Percentiles rank a stretch among this genome's conserved stretches.
phyloP scores from a whole-genome alignment of 1,140 invertebrate genomes.

The Pachypeltis micranthus region DNA sequence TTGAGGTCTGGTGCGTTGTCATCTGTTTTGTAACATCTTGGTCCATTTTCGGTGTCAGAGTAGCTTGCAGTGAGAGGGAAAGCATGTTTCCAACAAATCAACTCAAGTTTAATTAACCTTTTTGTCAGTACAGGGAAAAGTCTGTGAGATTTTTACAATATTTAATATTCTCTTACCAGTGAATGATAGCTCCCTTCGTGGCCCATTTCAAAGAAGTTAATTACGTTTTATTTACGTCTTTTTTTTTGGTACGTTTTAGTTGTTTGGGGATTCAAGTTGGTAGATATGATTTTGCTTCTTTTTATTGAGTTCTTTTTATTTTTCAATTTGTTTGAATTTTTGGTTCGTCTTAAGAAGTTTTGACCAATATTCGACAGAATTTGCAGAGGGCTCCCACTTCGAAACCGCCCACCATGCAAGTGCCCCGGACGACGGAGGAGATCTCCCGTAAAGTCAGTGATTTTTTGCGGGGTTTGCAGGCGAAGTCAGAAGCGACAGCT shows the following conservation, averaged over 20 bases:
- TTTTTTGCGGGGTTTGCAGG: background rate
- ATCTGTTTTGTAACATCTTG: too few relatives aligned
- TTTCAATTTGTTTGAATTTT: background rate
- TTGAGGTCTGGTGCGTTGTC: too few relatives aligned
- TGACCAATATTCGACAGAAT: background rate
- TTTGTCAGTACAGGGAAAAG: too few relatives aligned
- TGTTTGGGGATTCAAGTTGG: background rate
- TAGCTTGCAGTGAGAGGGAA: too few relatives aligned
- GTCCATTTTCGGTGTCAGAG: too few relatives aligned
- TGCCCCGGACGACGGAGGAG: slow-evolving; percentile 3
- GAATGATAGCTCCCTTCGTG: too few relatives aligned
- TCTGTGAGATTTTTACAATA: too few relatives aligned
- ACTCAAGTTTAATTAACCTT: too few relatives aligned
- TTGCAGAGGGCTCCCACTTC: background rate
- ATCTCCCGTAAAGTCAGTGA: background rate
- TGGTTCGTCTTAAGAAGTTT: background rate
- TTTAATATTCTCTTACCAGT: too few relatives aligned
- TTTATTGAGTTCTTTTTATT: background rate
- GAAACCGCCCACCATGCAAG: background rate
- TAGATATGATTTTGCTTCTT: background rate
- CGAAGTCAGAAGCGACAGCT: background rate
- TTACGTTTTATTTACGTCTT: background rate
- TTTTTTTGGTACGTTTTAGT: background rate
- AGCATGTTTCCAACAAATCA: too few relatives aligned
- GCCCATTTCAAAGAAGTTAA: too few relatives aligned